Evolutionary conservation across 2,113 vertebrate species (phyloP), one percentile per base, ranked within the genome.

Genomic region (Castor canadensis): DNA sequence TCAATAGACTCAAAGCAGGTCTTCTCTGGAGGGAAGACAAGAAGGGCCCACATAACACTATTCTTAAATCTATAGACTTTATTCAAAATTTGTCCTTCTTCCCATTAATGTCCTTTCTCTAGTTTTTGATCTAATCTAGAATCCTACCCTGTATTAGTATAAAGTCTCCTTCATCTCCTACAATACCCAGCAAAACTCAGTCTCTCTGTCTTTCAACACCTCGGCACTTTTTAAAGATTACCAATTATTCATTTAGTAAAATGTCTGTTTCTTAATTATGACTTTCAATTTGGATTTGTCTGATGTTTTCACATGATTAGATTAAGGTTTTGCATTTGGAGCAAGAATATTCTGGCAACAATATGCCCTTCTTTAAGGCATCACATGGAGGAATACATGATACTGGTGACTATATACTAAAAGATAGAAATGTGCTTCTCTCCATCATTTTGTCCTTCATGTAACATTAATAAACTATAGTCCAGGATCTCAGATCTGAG

Each of bases 371-470:
- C 49, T n/a, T 91, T 7, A 32, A 12, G 40, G 12, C 10, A 83
- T 76, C n/a, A 8, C 28, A 52, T 69, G 56, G 54, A 35, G 8
- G 16, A 38, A 13, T 35, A 47, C 2, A 15, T 77, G 12, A 64
- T 62, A 35, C 52, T 26, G 30, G 49, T 73, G n/a, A 38, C 35
- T 30, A 75, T 62, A 9, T 52, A 43, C 80, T 75, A 62, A 47
- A 81, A 73, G 43, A 30, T 24, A 75, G 66, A 76, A 71, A 64
- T 89, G 76, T 95, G 62, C 81, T 52, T 95, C 84, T 40, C 38
- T 75, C 24, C 11, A 28, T 95, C 75, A 64, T 64, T 92, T 93
- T 87, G 9, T 49, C 22, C 64, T 95, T 45, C 67, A 93, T 67
- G 4, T 73, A 58, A n/a, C 67, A 96, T 93, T 93, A 71, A 54